Conservation (phyloP, 2,888 invertebrate species). For the Scaptomyza cyrtandrae region DNA sequence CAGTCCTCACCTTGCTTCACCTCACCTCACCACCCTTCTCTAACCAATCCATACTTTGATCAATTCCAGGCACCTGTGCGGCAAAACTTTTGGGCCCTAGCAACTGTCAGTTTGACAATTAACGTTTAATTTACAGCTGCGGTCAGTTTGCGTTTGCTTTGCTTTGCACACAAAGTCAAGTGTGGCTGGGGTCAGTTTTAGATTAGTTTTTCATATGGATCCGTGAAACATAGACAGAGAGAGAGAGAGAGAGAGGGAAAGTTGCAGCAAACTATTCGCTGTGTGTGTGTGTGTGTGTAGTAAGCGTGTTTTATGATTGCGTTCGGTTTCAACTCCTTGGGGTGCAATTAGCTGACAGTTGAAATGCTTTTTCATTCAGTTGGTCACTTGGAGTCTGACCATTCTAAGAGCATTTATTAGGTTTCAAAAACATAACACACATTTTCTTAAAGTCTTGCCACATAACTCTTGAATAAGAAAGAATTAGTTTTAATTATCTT, state of each 20-base stretch:
- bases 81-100: constrained; percentile 51
- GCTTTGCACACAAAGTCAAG: constrained; percentile 59
- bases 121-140: constrained; percentile 76
- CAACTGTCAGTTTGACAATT: constrained; percentile 70
- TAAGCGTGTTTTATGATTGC: constrained; percentile 73
- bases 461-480: too few species aligned
- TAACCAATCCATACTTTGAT: not conserved
- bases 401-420: constrained; percentile 14
- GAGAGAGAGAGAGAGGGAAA: not conserved
- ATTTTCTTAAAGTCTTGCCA: not conserved
- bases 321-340: constrained; percentile 62
- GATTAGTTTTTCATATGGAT: constrained; percentile 68
- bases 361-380: constrained; percentile 61
- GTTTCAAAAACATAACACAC: constrained; percentile 1
- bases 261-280: constrained; percentile 36
- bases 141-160: constrained; percentile 53
- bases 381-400: constrained; percentile 54
- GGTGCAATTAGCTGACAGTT: constrained; percentile 70
- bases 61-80: constrained; percentile 47
- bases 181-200: constrained; percentile 68
- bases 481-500: too few species aligned
- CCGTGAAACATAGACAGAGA: not conserved
- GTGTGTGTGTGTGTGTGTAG: constrained; percentile 58
- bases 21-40: too few species aligned
- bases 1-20: constrained; percentile 1